phyloP scores from a whole-genome alignment of 2,797 vertebrate species.

The Syngnathus rostellatus region DNA sequence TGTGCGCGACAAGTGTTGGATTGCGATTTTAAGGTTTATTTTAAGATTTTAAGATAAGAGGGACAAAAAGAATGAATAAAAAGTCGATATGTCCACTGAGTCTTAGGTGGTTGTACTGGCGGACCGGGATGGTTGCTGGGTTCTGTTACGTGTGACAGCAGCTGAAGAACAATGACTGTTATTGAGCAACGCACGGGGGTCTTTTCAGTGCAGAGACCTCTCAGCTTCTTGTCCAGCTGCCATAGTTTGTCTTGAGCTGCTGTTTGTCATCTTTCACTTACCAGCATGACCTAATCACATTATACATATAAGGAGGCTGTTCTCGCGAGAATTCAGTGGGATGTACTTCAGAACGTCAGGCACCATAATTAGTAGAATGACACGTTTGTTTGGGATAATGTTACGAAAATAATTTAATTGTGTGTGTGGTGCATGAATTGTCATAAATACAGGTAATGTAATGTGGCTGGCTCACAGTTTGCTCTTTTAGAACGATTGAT shows the following conservation, averaged over 20 bases:
- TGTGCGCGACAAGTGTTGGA: not conserved
- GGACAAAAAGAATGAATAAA: not conserved
- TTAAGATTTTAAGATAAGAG: not conserved
- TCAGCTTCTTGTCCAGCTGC: conserved; percentile 61
- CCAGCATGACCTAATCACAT: conserved; percentile 22
- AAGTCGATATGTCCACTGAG: conserved; percentile 35
- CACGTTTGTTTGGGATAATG: not conserved
- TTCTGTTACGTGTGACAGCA: conserved; percentile 63
- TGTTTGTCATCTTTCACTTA: conserved; percentile 36
- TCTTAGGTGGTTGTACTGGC: conserved; percentile 22
- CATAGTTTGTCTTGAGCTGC: conserved; percentile 47
- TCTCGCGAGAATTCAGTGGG: conserved; percentile 5
- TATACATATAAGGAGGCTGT: conserved; percentile 18
- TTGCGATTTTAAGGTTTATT: not conserved
- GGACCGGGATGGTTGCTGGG: conserved; percentile 47
- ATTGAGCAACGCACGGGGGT: conserved; percentile 63
- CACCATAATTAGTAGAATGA: not conserved
- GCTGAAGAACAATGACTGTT: conserved; percentile 70
- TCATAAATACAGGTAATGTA: not conserved
- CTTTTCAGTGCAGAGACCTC: conserved; percentile 44
- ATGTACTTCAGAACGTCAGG: not conserved
- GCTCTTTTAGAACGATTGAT: conserved; percentile 8
- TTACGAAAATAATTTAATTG: too few species aligned
- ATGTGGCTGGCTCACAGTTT: not conserved
- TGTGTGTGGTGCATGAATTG: too few species aligned